Percentiles rank a stretch among this genome's conserved stretches.
These are phyloP conservation scores for Ardeotis arabs DNA, from an alignment of 2,113 vertebrate species.

Conservation along the genomic window DNA sequence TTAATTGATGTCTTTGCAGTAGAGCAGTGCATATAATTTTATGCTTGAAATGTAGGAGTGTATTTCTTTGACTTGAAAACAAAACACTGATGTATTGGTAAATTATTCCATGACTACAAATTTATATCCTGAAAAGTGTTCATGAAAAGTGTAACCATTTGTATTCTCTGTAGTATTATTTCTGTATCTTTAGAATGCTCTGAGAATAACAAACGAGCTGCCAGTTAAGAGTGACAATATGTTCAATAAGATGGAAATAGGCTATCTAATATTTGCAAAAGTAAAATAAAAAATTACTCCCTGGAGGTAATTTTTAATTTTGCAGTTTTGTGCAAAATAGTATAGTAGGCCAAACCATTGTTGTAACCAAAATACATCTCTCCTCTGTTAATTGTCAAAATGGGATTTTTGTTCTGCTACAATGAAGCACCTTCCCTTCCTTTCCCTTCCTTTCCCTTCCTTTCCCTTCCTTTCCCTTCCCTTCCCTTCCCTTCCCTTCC, in stretches of 20 bases:
- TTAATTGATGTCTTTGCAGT: constrained; percentile 24
- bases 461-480: rapidly evolving
- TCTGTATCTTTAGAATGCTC: constrained; percentile 40
- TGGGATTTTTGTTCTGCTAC: not conserved
- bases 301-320: constrained; percentile 70
- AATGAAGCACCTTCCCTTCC: not conserved
- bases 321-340: constrained; percentile 35
- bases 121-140: constrained; percentile 31
- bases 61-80: constrained; percentile 40
- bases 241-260: constrained; percentile 69
- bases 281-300: constrained; percentile 65
- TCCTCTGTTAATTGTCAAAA: constrained; percentile 50
- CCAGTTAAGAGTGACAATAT: constrained; percentile 61
- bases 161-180: constrained; percentile 32
- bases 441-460: no score
- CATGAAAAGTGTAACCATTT: not conserved
- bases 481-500: not conserved
- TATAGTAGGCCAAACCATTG: not conserved
- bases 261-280: constrained; percentile 51
- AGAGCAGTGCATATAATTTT: constrained; percentile 28
- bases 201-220: constrained; percentile 70
- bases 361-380: constrained; percentile 35
- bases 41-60: not conserved
- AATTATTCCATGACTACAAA: constrained; percentile 51
- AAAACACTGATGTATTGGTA: constrained; percentile 30